A percentile compares a stretch with the other conserved stretches of the same genome.
Evolutionary conservation across 2,888 invertebrate genomes (phyloP).

Genomic region (Bhutanitis thaidina): DNA sequence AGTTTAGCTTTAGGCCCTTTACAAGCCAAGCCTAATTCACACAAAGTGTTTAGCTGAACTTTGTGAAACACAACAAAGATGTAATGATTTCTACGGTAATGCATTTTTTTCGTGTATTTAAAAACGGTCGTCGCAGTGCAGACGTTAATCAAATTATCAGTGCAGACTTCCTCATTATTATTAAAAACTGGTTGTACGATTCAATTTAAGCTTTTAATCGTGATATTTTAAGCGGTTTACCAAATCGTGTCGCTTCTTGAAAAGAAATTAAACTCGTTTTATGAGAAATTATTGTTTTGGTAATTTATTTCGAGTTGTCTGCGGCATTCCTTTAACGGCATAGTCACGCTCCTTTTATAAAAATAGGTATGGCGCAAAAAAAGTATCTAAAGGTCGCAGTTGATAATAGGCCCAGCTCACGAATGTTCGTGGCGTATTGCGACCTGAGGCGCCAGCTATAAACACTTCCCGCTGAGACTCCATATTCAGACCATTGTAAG

Average conservation of each 20-base stretch:
- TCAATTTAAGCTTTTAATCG: slow-evolving; percentile 20
- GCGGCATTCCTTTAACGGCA: slow-evolving; percentile 55
- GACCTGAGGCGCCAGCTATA: slow-evolving; percentile 65
- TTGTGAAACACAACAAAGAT: slow-evolving; percentile 71
- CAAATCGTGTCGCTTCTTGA: slow-evolving; percentile 18
- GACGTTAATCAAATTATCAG: slow-evolving; percentile 71
- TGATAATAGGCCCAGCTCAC: slow-evolving; percentile 71
- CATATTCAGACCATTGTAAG: slow-evolving; percentile 46
- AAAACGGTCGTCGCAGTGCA: slow-evolving; percentile 54
- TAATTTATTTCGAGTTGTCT: slow-evolving; percentile 58
- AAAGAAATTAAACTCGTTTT: slow-evolving; percentile 30
- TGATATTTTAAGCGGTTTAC: slow-evolving; percentile 3
- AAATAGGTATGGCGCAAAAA: slow-evolving; percentile 52
- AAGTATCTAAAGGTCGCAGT: slow-evolving; percentile 57
- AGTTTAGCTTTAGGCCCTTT: slow-evolving; percentile 30
- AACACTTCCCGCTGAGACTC: slow-evolving; percentile 65
- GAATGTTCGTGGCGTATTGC: slow-evolving; percentile 56
- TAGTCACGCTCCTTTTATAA: slow-evolving; percentile 53
- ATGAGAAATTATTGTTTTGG: slow-evolving; percentile 53
- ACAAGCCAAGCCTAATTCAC: slow-evolving; percentile 65
- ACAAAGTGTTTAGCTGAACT: slow-evolving; percentile 73
- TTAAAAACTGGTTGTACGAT: slow-evolving; percentile 55
- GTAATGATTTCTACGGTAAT: slow-evolving; percentile 71
- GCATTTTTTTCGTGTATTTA: slow-evolving; percentile 68
- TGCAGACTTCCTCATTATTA: slow-evolving; percentile 64